phyloP scores from a whole-genome alignment of 1,140 invertebrate species.

The Dryas iulia region DNA sequence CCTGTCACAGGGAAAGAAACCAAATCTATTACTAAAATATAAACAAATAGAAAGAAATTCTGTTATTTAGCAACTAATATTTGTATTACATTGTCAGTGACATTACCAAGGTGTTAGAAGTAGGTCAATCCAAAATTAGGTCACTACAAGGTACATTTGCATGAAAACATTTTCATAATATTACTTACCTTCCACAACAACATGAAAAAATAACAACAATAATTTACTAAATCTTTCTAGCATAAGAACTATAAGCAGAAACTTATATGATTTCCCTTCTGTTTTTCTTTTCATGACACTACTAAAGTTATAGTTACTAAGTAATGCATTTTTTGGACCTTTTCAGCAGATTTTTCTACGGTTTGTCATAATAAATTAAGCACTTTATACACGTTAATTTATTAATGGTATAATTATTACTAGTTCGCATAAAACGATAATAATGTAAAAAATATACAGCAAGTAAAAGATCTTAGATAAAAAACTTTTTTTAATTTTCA shows the following conservation, averaged over 20 bases:
- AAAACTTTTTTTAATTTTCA: too few relatives aligned
- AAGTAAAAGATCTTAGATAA: too few relatives aligned
- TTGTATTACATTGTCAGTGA: background rate
- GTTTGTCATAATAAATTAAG: too few relatives aligned
- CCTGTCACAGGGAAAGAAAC: too few relatives aligned
- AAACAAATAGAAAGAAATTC: background rate
- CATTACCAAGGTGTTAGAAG: slow-evolving; percentile 17
- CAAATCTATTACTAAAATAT: background rate
- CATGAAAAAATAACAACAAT: background rate
- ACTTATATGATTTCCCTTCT: background rate
- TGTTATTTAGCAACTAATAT: background rate
- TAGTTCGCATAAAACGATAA: too few relatives aligned
- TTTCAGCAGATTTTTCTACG: too few relatives aligned
- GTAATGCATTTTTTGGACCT: too few relatives aligned
- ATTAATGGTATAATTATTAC: too few relatives aligned
- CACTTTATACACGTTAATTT: too few relatives aligned
- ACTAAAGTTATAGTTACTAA: background rate
- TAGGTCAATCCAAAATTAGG: slow-evolving; percentile 25
- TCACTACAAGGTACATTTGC: slow-evolving; percentile 3
- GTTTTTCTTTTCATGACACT: background rate
- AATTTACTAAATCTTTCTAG: background rate
- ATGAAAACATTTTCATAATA: background rate
- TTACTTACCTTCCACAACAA: background rate
- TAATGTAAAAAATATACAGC: too few relatives aligned
- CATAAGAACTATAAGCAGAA: background rate